These are phyloP conservation scores for Physella acuta DNA, from an alignment of 1,140 invertebrate genomes.

Conservation along the genomic window DNA sequence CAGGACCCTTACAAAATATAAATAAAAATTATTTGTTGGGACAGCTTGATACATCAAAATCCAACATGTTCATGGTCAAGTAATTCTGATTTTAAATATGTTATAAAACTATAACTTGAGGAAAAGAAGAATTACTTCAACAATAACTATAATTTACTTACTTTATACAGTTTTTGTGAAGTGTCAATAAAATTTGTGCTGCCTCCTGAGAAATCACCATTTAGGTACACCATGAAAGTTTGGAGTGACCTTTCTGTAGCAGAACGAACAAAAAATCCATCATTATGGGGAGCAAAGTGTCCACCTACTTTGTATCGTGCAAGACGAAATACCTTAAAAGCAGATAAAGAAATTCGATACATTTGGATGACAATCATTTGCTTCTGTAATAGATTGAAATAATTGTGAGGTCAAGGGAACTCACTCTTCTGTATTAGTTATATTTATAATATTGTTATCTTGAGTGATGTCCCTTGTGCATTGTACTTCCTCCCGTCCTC, in stretches of 20 bases:
- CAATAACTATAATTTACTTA: not conserved
- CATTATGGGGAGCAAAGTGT: conserved; percentile 46
- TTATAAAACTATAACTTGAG: not conserved
- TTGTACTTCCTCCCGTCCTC: too few relatives aligned
- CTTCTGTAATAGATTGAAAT: too few relatives aligned
- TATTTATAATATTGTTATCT: too few relatives aligned
- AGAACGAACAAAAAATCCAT: conserved; percentile 36
- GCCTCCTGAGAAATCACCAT: conserved; percentile 41
- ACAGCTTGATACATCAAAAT: not conserved
- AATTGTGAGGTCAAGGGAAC: too few relatives aligned
- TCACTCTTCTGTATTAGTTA: too few relatives aligned
- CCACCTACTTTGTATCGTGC: conserved; percentile 38
- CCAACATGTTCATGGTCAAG: not conserved
- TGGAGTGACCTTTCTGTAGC: conserved; percentile 34
- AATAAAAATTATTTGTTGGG: not conserved
- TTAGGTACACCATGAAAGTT: conserved; percentile 45
- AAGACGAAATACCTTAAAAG: conserved; percentile 34
- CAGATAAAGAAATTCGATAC: too few relatives aligned
- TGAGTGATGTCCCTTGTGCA: too few relatives aligned
- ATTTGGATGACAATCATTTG: too few relatives aligned
- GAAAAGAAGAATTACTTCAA: not conserved
- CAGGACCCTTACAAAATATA: conserved; percentile 33
- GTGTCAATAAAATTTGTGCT: conserved; percentile 44
- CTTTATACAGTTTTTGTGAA: conserved; percentile 35
- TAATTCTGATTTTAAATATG: not conserved